Percentiles rank a stretch among this genome's conserved stretches.
Conservation (phyloP, 2,797 vertebrate species). For the Hirundo rustica region DNA sequence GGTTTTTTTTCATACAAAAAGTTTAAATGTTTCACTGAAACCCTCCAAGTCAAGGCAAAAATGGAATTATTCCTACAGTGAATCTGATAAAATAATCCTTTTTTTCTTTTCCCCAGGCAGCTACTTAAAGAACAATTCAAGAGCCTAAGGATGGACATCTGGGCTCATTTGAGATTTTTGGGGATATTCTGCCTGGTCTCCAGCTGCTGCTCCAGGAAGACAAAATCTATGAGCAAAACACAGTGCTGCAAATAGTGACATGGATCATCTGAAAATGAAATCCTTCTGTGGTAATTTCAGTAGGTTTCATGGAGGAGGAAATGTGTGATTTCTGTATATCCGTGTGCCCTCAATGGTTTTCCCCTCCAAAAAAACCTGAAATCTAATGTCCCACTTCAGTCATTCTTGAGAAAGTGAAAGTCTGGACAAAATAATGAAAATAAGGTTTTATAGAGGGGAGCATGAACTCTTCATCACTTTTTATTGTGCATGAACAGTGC, state of each 20-base stretch:
- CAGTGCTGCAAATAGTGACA: not conserved
- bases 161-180: not conserved
- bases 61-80: not conserved
- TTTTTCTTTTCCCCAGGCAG: not conserved
- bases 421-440: not conserved
- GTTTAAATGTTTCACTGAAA: not conserved
- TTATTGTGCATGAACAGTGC: not conserved
- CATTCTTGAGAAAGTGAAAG: not conserved
- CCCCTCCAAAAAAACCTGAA: fast-evolving
- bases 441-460: not conserved
- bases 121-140: not conserved
- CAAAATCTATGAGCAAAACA: not conserved
- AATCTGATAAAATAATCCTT: not conserved
- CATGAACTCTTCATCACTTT: not conserved
- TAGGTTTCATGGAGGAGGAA: not conserved
- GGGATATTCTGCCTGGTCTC: not conserved
- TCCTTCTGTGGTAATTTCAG: fast-evolving
- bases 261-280: not conserved
- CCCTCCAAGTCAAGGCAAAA: not conserved
- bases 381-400: not conserved
- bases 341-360: not conserved
- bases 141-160: not conserved
- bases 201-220: not conserved
- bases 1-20: not conserved
- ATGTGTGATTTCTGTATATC: not conserved